Evolutionary conservation across 2,113 vertebrate genomes (phyloP).

Genomic region (Grammomys surdaster): DNA sequence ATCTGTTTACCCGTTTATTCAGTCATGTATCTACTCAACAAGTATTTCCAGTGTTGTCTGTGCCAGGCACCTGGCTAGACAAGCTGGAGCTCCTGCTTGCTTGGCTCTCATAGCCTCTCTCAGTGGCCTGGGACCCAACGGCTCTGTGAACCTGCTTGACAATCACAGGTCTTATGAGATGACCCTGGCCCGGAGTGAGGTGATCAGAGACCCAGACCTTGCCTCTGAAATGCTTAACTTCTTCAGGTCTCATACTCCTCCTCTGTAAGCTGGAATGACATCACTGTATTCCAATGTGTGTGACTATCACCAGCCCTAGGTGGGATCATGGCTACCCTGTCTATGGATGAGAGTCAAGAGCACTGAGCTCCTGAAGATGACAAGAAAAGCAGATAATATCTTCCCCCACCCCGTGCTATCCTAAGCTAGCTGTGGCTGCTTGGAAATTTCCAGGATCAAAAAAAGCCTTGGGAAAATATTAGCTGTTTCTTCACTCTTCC

Average conservation of each 20-base stretch:
- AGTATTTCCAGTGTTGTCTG: background rate
- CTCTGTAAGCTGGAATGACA: background rate
- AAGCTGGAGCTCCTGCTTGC: background rate
- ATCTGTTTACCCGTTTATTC: background rate
- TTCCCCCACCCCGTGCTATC: background rate
- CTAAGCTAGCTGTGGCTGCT: constrained; percentile 15
- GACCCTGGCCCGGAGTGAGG: background rate
- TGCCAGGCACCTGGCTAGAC: background rate
- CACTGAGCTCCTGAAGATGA: background rate
- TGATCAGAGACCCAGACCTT: constrained; percentile 37
- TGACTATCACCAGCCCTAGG: background rate
- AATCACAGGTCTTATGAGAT: background rate
- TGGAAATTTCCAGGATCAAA: constrained; percentile 71
- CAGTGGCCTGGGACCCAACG: background rate
- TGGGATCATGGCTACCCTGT: background rate
- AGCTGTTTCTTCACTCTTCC: constrained; percentile 28
- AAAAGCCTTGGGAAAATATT: constrained; percentile 56
- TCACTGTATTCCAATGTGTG: background rate
- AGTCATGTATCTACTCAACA: background rate
- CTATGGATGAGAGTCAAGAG: background rate
- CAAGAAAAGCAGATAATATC: background rate
- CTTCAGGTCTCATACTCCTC: background rate
- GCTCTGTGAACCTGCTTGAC: background rate
- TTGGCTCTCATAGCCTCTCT: background rate
- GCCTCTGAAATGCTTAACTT: background rate